These are phyloP conservation scores for Eumaeus atala DNA, from an alignment of 1,140 invertebrate genomes.

Conservation along the genomic window DNA sequence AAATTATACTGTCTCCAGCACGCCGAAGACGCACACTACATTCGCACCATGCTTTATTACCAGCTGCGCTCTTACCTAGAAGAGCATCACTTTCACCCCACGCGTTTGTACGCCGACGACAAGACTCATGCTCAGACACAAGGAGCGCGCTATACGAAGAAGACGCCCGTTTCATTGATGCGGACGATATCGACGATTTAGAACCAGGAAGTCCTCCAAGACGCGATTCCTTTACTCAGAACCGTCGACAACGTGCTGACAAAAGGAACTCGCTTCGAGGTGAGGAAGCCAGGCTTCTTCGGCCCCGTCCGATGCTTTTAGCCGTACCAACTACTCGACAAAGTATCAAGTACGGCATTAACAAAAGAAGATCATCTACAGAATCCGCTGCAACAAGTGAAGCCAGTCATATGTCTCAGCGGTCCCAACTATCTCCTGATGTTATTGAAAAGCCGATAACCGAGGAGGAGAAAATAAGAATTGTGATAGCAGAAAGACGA, in stretches of 20 bases:
- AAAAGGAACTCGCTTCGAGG: constrained; percentile 59
- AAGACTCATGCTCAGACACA: constrained; percentile 60
- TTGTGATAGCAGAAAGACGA: constrained; percentile 68
- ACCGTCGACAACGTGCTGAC: constrained; percentile 53
- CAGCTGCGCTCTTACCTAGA: constrained; percentile 46
- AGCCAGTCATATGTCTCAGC: constrained; percentile 33
- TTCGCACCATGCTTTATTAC: constrained; percentile 62
- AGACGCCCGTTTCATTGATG: constrained; percentile 70
- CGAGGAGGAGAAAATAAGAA: constrained; percentile 68
- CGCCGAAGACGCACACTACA: constrained; percentile 61
- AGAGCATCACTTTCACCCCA: constrained; percentile 60
- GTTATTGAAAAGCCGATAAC: constrained; percentile 39
- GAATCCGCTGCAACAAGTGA: constrained; percentile 49
- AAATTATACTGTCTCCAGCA: constrained; percentile 51
- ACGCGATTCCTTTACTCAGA: constrained; percentile 55
- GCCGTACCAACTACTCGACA: constrained; percentile 51
- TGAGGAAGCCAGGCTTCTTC: constrained; percentile 55
- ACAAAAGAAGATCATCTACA: constrained; percentile 47
- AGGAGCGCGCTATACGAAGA: constrained; percentile 67
- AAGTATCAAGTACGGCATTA: constrained; percentile 37
- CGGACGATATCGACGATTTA: constrained; percentile 63
- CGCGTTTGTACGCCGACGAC: constrained; percentile 62
- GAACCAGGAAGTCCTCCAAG: constrained; percentile 54
- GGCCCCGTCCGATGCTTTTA: constrained; percentile 48
- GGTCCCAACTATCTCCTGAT: constrained; percentile 38